Evolutionary conservation across 2,888 invertebrate genomes (phyloP), one percentile per base, ranked within the genome.

Genomic region (Ochlodes sylvanus): DNA sequence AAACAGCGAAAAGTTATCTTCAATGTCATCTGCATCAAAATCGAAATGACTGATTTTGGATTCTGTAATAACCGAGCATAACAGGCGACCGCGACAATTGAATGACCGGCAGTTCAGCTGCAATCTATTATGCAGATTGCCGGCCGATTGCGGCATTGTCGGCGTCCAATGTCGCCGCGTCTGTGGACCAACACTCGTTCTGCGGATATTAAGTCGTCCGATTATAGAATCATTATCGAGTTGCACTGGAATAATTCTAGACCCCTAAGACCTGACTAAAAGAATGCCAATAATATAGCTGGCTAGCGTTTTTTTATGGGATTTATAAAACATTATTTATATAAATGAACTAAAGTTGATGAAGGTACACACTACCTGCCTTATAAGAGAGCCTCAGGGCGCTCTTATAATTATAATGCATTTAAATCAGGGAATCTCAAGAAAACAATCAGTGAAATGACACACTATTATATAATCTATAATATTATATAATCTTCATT

Each of bases 101-200:
- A 91, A 92, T 92, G 92, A 92, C 85, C 87, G 87, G 34, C 60
- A 86, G 81, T 86, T 89, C 89, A 88, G 81, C 90, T 90, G 88
- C 92, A 91, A 92, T 92, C 92, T 90, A 92, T 92, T 92, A 92
- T 92, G 92, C 88, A 92, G 92, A 92, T 92, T 91, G 91, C 82
- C 83, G 83, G 79, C 88, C 90, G 92, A 92, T 92, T 92, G 92
- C 90, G 88, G 91, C 90, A 92, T 92, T 92, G 92, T 92, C 90
- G 90, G 81, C 79, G 19, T 19, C 17, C 50, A 19, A 19, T 50
- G 50, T 50, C 50, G 50, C 50, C 19, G 19, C 12, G 10, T 80
- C 82, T 84, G 84, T 84, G 85, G 80, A 81, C 80, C 80, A 82
- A 75, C 75, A 76, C 77, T 76, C 73, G 77, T 78, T 79, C 76